Evolutionary conservation across 2,113 vertebrate species (phyloP).

Genomic region (Tinamus guttatus): DNA sequence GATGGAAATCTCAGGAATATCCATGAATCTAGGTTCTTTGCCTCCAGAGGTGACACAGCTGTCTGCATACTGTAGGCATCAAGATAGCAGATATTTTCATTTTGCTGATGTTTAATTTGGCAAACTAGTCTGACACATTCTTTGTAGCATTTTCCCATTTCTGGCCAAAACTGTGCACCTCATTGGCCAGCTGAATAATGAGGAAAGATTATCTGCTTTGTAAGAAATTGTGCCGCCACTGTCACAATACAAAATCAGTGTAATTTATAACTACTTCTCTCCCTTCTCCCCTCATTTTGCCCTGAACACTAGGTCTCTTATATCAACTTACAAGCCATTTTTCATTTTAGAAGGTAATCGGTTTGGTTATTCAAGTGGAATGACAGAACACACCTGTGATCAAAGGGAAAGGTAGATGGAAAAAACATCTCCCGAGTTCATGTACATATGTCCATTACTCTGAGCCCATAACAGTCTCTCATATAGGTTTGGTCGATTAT

Average conservation of each 20-base stretch:
- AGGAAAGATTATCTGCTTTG: constrained; percentile 29
- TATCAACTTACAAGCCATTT: constrained; percentile 57
- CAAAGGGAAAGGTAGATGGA: constrained; percentile 42
- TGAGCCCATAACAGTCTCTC: constrained; percentile 29
- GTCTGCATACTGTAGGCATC: background rate
- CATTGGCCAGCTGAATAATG: background rate
- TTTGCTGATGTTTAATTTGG: constrained; percentile 12
- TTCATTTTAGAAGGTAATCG: constrained; percentile 47
- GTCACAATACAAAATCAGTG: background rate
- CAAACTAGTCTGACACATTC: background rate
- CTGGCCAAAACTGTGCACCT: background rate
- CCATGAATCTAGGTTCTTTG: background rate
- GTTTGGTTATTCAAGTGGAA: constrained; percentile 56
- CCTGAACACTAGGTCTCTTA: constrained; percentile 20
- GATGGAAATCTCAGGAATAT: background rate
- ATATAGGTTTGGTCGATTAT: constrained; percentile 44
- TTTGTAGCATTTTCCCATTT: background rate
- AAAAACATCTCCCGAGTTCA: background rate
- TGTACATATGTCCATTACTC: background rate
- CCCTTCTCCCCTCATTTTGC: constrained; percentile 11
- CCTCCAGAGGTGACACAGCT: background rate
- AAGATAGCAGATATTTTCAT: background rate
- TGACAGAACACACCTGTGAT: constrained; percentile 61
- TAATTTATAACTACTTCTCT: constrained; percentile 58
- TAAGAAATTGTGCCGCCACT: background rate